A percentile compares a stretch with the other conserved stretches of the same genome.
Conservation (phyloP, 1,140 invertebrate species). For the Psilanteris sp. region DNA sequence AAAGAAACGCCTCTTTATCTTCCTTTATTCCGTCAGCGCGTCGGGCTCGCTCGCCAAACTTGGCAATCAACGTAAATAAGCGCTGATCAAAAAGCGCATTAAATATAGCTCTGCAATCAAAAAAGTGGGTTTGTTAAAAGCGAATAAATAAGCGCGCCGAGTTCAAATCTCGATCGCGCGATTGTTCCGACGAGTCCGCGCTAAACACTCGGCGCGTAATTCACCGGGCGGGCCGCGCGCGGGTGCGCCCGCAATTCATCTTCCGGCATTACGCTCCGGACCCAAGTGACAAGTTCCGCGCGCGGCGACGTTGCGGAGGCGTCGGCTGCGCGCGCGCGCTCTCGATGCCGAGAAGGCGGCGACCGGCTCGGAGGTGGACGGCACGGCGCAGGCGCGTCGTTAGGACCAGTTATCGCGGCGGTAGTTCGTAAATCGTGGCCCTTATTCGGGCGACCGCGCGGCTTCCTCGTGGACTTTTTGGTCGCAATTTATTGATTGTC, state of each 20-base stretch:
- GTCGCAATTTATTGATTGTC: conserved; percentile 47
- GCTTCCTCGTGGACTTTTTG: conserved; percentile 33
- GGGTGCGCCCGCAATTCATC: conserved; percentile 21
- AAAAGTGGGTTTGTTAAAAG: too few species aligned
- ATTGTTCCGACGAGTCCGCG: too few species aligned
- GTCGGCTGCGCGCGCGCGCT: too few species aligned
- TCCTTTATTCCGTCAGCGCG: too few species aligned
- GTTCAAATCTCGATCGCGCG: too few species aligned
- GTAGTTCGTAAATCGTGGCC: conserved; percentile 55
- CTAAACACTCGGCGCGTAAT: neutral
- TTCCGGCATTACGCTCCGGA: conserved; percentile 9
- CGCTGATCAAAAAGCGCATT: too few species aligned
- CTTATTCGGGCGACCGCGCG: conserved; percentile 36
- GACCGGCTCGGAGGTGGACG: conserved; percentile 31
- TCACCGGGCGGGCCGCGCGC: too few species aligned
- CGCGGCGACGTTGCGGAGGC: conserved; percentile 26
- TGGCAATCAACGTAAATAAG: too few species aligned
- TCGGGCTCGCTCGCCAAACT: too few species aligned
- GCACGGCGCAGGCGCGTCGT: conserved; percentile 55
- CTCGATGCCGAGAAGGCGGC: conserved; percentile 14
- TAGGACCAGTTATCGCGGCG: conserved; percentile 60
- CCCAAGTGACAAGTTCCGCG: conserved; percentile 33
- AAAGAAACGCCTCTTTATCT: too few species aligned
- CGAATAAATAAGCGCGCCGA: too few species aligned
- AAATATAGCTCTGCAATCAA: too few species aligned